Base-by-base conservation (phyloP, 1,140 invertebrate genomes). In the Sinonovacula constricta region DNA sequence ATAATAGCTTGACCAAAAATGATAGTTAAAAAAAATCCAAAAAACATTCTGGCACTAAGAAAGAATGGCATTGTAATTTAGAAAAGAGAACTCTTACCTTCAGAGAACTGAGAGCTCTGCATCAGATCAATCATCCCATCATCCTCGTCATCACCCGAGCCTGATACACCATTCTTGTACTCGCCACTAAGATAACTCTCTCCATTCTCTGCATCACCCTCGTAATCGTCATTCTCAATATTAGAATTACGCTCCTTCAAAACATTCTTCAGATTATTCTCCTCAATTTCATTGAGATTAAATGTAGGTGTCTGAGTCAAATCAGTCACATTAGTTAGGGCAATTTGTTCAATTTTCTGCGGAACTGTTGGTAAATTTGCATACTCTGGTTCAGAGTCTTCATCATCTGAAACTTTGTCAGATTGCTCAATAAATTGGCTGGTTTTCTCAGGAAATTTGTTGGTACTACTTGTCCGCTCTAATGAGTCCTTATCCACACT, bases 311-410 rank as follows among this genome's bases (percentile, higher is more conserved):
- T 54, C 18, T 63, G 72, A 49, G 62, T 31, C 22, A 67, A 26
- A 45, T 76, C 72, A 1, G 72, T 54, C 28, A 76, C 63, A 30
- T 66, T 76, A 12, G 34, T 67, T 57, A 54, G 28, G 1, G 33
- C 45, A 49, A 76, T 59, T 66, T 76, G 39, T 12, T 76, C 63
- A 22, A 76, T 56, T 76, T 76, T 76, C 33, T 66, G 39, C 59
- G 72, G 63, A 15, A 63, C 62, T 36, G 63, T 76, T 67, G 87
- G 87, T 45, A 90, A 70, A 80, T 90, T 90, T 79, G 87, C 89
- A 79, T 90, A 90, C 75, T 90, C 89, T 53, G 88, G 87, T 65
- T 90, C 88, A 0, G 83, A 85, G 31, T 88, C 84, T 15, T 76
- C 72, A 45, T 76, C 72, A 18, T 71, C 68, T 5, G 30, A 28